These are phyloP conservation scores for Tragelaphus strepsiceros DNA, from an alignment of 2,113 vertebrate species.

Conservation along the genomic window DNA sequence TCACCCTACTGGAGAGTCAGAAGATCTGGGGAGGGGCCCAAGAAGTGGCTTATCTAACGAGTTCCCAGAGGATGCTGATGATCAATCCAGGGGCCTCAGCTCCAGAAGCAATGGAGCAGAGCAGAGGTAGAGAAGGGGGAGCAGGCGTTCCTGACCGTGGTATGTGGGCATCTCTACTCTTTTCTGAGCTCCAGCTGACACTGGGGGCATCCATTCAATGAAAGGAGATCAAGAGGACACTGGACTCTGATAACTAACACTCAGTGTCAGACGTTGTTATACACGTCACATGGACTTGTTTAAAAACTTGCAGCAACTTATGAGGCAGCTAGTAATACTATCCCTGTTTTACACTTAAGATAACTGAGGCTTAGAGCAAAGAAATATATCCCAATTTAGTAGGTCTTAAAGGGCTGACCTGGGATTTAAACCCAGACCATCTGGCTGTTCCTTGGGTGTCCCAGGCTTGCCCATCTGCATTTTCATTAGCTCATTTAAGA, in stretches of 20 bases:
- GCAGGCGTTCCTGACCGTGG: neutral
- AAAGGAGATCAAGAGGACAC: neutral
- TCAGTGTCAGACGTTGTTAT: neutral
- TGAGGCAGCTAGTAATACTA: neutral
- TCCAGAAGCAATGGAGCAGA: neutral
- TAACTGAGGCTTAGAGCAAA: neutral
- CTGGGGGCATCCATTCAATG: too few relatives aligned
- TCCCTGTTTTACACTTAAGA: neutral
- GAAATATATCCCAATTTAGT: neutral
- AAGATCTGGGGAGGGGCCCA: neutral
- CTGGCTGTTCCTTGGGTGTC: neutral
- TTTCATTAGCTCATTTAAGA: neutral
- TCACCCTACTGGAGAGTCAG: neutral
- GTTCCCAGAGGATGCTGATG: neutral
- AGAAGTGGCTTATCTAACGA: neutral
- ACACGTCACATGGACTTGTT: neutral
- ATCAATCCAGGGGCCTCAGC: neutral
- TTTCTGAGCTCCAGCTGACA: neutral
- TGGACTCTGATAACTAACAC: neutral
- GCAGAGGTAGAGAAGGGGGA: neutral
- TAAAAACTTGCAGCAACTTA: neutral
- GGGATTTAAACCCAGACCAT: neutral
- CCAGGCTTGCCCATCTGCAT: neutral
- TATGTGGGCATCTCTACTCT: neutral
- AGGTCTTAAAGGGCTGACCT: neutral